These are phyloP conservation scores for Drosophila melanica DNA, from an alignment of 1,140 invertebrate species.

Conservation along the genomic window DNA sequence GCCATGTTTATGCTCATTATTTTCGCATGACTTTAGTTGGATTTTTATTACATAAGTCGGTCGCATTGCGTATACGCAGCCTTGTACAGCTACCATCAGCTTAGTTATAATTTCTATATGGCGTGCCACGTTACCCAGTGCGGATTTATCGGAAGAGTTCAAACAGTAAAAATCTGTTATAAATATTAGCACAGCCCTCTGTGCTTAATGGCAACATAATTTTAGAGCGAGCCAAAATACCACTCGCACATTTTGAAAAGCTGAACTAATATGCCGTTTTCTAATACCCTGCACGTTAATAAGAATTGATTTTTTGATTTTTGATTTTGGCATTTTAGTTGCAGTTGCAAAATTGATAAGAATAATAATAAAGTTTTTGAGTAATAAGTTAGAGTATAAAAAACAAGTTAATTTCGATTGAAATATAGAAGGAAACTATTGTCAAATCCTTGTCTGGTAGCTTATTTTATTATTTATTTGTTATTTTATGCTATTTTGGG, in stretches of 20 bases:
- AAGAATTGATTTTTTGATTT: too few relatives aligned
- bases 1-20: slow-evolving; percentile 70
- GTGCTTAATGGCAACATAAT: slow-evolving; percentile 74
- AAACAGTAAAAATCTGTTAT: slow-evolving; percentile 59
- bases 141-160: slow-evolving; percentile 23
- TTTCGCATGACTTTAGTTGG: slow-evolving; percentile 74
- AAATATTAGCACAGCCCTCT: slow-evolving; percentile 60
- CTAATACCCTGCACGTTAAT: background rate
- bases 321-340: too few relatives aligned
- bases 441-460: too few relatives aligned
- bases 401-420: too few relatives aligned
- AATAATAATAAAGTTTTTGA: too few relatives aligned
- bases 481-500: too few relatives aligned
- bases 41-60: slow-evolving; percentile 73
- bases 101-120: slow-evolving; percentile 77
- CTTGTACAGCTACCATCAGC: slow-evolving; percentile 39
- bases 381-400: too few relatives aligned
- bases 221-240: slow-evolving; percentile 43
- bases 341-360: too few relatives aligned
- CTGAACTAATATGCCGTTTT: background rate
- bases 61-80: slow-evolving; percentile 75
- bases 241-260: slow-evolving; percentile 3
- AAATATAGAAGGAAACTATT: too few relatives aligned
- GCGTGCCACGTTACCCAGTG: slow-evolving; percentile 50
- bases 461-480: too few relatives aligned